phyloP scores from a whole-genome alignment of 2,113 vertebrate genomes.

The Callospermophilus lateralis region DNA sequence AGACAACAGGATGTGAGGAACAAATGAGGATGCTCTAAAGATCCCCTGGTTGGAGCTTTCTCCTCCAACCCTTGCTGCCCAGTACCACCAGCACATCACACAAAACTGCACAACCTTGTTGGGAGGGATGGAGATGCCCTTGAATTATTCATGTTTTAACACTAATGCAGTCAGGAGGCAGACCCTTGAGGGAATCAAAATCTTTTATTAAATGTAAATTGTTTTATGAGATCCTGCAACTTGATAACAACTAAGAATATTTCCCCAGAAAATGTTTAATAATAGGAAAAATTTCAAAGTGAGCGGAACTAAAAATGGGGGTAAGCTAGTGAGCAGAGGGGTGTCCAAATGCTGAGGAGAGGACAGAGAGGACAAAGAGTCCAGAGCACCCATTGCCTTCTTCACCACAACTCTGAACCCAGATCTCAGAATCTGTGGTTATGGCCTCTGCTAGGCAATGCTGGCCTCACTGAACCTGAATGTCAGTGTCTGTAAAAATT shows the following conservation, averaged over 20 bases:
- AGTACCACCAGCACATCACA: not conserved
- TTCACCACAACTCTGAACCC: not conserved
- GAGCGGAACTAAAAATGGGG: not conserved
- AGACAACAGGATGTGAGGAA: not conserved
- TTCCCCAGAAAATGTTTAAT: not conserved
- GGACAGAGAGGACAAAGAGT: not conserved
- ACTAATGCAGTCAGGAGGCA: too few relatives aligned
- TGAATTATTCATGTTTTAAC: not conserved
- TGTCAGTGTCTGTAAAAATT: not conserved
- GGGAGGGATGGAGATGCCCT: not conserved
- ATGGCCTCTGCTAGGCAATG: not conserved
- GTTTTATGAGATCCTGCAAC: not conserved
- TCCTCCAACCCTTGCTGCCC: not conserved
- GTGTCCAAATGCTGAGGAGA: too few relatives aligned
- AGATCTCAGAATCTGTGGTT: not conserved
- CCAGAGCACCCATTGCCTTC: fast-evolving
- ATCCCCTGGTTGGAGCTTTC: not conserved
- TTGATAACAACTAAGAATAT: not conserved
- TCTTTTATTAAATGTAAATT: not conserved
- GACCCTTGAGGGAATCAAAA: not conserved
- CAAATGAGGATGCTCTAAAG: not conserved
- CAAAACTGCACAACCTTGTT: not conserved
- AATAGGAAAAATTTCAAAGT: not conserved
- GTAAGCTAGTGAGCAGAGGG: not conserved
- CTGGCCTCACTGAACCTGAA: too few relatives aligned